Percentiles rank a stretch among this genome's conserved stretches.
These are phyloP conservation scores for Poeciliopsis retropinna DNA, from an alignment of 2,113 vertebrate species.

Conservation along the genomic window DNA sequence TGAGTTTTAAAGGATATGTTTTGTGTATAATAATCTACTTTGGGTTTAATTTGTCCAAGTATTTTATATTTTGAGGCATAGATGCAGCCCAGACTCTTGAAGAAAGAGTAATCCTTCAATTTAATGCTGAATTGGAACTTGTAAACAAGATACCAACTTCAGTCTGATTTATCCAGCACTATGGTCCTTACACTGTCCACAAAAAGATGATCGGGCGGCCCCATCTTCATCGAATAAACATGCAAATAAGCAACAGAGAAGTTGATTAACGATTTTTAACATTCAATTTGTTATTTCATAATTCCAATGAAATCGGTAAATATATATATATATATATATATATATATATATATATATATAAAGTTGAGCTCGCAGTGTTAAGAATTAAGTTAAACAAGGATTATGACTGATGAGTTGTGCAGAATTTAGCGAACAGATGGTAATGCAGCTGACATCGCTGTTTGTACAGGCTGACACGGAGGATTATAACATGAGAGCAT, in stretches of 20 bases:
- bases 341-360: no score
- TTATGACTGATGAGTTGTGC: not conserved
- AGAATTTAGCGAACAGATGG: slow-evolving; percentile 6
- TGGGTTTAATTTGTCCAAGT: no score
- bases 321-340: no score
- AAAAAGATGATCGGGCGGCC: not conserved
- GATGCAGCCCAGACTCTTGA: not conserved
- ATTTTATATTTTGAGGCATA: not conserved
- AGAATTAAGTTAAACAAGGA: not conserved
- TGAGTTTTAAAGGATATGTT: no score
- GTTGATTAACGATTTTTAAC: no score
- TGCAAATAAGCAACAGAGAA: no score
- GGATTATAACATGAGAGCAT: slow-evolving; percentile 4
- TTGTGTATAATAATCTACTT: no score
- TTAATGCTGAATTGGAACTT: not conserved
- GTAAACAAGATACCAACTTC: not conserved
- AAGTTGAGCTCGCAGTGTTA: not conserved
- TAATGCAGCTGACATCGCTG: slow-evolving; percentile 21
- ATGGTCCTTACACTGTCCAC: not conserved
- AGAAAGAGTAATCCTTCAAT: not conserved
- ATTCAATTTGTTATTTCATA: no score
- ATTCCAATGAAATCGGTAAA: no score
- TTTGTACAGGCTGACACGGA: not conserved
- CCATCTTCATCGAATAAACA: not conserved
- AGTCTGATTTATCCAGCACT: not conserved